These are phyloP conservation scores for Micromussa lordhowensis DNA, from an alignment of 92 coral and sea anemone species.

Conservation along the genomic window DNA sequence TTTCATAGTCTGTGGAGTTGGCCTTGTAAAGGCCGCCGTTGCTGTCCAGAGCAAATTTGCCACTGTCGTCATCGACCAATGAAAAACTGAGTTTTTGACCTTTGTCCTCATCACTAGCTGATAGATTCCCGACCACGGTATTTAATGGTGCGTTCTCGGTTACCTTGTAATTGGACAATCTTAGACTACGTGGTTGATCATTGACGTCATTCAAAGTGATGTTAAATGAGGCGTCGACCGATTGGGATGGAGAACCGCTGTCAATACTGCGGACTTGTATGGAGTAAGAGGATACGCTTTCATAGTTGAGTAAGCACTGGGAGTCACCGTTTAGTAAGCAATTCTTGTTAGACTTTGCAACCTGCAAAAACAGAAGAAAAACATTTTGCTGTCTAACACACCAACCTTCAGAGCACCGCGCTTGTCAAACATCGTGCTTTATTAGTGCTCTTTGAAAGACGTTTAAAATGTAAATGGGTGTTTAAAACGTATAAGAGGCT, in stretches of 20 bases:
- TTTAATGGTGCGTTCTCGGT: constrained; percentile 80
- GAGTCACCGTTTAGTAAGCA: constrained; percentile 76
- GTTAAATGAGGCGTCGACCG: constrained; percentile 53
- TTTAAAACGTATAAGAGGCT: too few species aligned
- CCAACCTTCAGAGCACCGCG: too few species aligned
- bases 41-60: constrained; percentile 72
- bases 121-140: constrained; percentile 66
- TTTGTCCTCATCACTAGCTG: constrained; percentile 80
- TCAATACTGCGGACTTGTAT: constrained; percentile 83
- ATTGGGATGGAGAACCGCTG: constrained; percentile 86
- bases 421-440: too few species aligned
- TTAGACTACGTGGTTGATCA: constrained; percentile 84
- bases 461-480: too few species aligned
- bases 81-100: constrained; percentile 79
- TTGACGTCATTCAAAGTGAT: constrained; percentile 69
- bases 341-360: constrained; percentile 72
- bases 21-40: constrained; percentile 71
- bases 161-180: constrained; percentile 76
- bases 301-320: constrained; percentile 75
- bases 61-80: constrained; percentile 73
- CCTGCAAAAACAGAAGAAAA: constrained; percentile 38
- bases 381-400: too few species aligned
- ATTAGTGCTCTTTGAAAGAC: too few species aligned
- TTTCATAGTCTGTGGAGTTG: constrained; percentile 79
- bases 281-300: constrained; percentile 53